phyloP scores from a whole-genome alignment of 2,888 invertebrate genomes.

The Frankliniella intonsa region DNA sequence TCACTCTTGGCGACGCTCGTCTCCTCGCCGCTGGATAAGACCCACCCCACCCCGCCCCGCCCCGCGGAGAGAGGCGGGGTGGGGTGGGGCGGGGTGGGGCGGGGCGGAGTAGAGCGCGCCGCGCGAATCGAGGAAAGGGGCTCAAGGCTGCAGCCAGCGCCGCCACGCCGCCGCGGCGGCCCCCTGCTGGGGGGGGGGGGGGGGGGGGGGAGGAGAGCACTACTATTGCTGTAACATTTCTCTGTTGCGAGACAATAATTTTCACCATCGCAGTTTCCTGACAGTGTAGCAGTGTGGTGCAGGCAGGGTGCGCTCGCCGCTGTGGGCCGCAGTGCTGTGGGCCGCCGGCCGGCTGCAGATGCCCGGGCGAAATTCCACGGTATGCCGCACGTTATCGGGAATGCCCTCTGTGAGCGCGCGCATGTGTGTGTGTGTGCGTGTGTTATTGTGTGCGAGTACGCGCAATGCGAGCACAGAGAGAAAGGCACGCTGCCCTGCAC shows the following conservation, averaged over 20 bases:
- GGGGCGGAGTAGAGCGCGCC: not conserved
- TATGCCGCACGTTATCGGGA: too few relatives aligned
- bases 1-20: constrained; percentile 10
- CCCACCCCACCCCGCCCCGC: not conserved
- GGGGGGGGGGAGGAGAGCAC: not conserved
- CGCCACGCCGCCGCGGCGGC: constrained; percentile 11
- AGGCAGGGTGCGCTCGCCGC: too few relatives aligned
- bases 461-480: not conserved
- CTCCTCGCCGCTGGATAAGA: not conserved
- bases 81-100: not conserved
- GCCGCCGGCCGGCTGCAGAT: too few relatives aligned
- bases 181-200: too few relatives aligned
- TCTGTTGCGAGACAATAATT: too few relatives aligned
- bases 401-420: too few relatives aligned
- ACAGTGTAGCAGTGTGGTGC: not conserved
- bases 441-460: not conserved
- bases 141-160: constrained; percentile 16
- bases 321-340: too few relatives aligned
- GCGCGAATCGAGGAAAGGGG: constrained; percentile 20
- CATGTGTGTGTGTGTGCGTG: not conserved
- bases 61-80: not conserved
- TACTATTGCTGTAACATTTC: too few relatives aligned
- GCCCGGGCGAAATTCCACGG: too few relatives aligned
- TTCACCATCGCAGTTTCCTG: too few relatives aligned
- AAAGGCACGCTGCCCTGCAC: not conserved